phyloP scores from a whole-genome alignment of 2,113 vertebrate species.

The Scalopus aquaticus region DNA sequence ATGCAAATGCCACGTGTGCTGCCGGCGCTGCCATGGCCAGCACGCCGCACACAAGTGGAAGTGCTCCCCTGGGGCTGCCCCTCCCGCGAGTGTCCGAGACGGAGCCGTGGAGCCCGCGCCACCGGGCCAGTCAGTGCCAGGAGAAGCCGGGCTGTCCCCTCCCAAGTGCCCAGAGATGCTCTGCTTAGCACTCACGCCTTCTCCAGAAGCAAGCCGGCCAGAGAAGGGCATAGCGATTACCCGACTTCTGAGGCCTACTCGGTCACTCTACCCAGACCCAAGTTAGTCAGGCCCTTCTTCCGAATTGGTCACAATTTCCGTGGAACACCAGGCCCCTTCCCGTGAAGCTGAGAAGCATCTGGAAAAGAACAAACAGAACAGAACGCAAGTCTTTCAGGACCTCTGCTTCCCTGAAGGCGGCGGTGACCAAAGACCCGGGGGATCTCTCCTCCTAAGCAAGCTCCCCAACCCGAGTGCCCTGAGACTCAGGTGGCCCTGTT shows the following conservation, averaged over 20 bases:
- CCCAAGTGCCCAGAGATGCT: constrained; percentile 57
- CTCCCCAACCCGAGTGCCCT: neutral
- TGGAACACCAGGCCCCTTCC: constrained; percentile 86
- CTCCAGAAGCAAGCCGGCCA: constrained; percentile 67
- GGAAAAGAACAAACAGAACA: constrained; percentile 74
- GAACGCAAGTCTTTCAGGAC: neutral
- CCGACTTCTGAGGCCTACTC: constrained; percentile 44
- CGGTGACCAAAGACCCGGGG: neutral
- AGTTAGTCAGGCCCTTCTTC: constrained; percentile 59
- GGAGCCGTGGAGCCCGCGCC: constrained; percentile 68
- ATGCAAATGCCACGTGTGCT: constrained; percentile 2
- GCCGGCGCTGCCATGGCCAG: neutral
- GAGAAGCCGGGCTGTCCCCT: constrained; percentile 62
- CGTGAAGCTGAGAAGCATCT: constrained; percentile 88
- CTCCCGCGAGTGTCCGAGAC: constrained; percentile 63
- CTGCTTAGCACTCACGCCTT: constrained; percentile 50
- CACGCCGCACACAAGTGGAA: neutral
- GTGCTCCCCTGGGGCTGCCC: constrained; percentile 57
- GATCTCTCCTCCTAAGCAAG: neutral
- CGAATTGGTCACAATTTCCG: constrained; percentile 86
- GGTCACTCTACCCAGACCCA: constrained; percentile 55
- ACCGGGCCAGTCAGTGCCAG: constrained; percentile 70
- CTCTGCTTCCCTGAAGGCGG: neutral
- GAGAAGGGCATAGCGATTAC: constrained; percentile 34
- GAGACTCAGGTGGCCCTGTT: neutral